phyloP scores from a whole-genome alignment of 2,113 vertebrate species.

The Rostratula benghalensis region DNA sequence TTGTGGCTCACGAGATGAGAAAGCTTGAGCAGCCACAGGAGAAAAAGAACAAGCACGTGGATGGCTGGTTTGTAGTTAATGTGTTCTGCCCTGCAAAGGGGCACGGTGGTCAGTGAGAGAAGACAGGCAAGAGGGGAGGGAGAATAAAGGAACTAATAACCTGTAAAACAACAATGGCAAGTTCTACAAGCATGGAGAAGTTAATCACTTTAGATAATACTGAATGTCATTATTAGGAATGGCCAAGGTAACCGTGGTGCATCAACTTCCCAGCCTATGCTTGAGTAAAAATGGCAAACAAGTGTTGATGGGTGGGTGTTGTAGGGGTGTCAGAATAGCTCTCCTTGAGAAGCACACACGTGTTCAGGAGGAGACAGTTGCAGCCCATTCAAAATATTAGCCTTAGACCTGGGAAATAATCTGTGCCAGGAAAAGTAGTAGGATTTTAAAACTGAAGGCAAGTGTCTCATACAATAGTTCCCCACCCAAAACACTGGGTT shows the following conservation, averaged over 20 bases:
- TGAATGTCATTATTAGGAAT: background rate
- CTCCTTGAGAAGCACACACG: background rate
- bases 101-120: background rate
- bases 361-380: background rate
- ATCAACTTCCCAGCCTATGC: background rate
- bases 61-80: background rate
- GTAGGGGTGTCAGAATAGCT: background rate
- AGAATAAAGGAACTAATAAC: background rate
- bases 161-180: background rate
- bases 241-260: background rate
- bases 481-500: background rate
- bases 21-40: background rate
- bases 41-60: conserved; percentile 1
- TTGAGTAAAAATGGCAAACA: background rate
- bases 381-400: background rate
- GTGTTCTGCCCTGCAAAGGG: background rate
- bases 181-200: background rate
- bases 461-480: background rate
- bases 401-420: background rate
- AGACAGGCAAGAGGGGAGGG: background rate
- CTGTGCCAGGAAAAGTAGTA: background rate
- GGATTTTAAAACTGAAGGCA: background rate
- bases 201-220: background rate
- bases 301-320: background rate
- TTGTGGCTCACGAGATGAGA: background rate